Conservation (phyloP, 2,888 invertebrate species). For the Acleris emargana region DNA sequence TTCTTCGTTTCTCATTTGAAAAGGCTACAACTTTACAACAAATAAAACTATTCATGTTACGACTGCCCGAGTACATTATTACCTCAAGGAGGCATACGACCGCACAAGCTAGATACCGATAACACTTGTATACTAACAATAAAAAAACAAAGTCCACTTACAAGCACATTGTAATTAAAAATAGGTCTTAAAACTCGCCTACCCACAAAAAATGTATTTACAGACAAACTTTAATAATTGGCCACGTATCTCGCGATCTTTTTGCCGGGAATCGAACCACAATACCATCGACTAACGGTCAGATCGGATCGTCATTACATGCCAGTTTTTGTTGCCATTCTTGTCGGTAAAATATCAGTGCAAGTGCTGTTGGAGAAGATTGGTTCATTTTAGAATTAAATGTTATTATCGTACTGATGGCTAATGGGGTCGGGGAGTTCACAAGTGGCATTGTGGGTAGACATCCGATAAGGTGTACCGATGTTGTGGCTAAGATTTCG, state of each 20-base stretch:
- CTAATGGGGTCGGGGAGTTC: no score
- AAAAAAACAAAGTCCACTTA: no score
- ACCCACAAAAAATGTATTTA: slow-evolving; percentile 19
- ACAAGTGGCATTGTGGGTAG: no score
- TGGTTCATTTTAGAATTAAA: slow-evolving; percentile 1
- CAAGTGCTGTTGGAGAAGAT: slow-evolving; percentile 36
- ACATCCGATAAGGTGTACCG: no score
- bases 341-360: slow-evolving; percentile 45
- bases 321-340: slow-evolving; percentile 60
- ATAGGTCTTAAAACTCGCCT: slow-evolving; percentile 1
- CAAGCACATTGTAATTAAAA: not conserved
- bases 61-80: no score
- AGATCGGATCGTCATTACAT: slow-evolving; percentile 68
- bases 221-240: slow-evolving; percentile 46
- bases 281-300: slow-evolving; percentile 64
- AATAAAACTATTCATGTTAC: no score
- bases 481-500: no score
- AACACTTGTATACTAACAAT: no score
- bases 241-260: slow-evolving; percentile 58
- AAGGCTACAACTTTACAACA: no score
- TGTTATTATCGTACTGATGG: not conserved
- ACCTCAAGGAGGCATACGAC: no score
- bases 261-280: slow-evolving; percentile 60
- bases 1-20: no score
- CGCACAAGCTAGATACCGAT: no score